Evolutionary conservation across 2,797 vertebrate genomes (phyloP), one percentile per base, ranked within the genome.

Genomic region (Crocodylus rhombifer): DNA sequence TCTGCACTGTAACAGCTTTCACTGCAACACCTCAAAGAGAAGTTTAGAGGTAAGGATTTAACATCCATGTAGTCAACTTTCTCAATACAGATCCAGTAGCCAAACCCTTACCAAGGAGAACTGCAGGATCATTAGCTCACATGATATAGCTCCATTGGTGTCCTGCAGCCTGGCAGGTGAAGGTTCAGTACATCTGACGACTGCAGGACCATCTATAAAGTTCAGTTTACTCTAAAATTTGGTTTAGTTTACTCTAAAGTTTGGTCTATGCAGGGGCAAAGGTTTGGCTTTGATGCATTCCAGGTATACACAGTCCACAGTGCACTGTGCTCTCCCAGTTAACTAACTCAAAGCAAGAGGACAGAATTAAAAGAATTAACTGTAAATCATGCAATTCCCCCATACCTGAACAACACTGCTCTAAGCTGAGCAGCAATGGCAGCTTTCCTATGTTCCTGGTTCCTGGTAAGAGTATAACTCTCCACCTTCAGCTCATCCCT

Each of bases 321-420:
- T 42, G 51, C 23, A 3, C 51, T 73, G 18, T 73, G 69, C 69
- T 51, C 36, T 14, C 42, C 8, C 42, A 42, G 42, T 42, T 9
- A 42, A 42, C 42, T 42, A 42, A 42, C 42, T 7, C 42, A 92
- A 92, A 36, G 1, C 18, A 79, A 42, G 71, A 88, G 14, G 73
- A 83, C 6, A 71, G 58, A 86, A 30, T 16, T 6, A n/a, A 63
- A 21, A 87, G 23, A 10, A 91, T n/a, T 4, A 63, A 78, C 2
- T 17, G 0, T 74, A 76, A 86, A 88, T 85, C 85, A 92, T 75
- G 74, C 14, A 73, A 91, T 60, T 26, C 81, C 57, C 36, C 69
- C 69, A 16, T 95, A 96, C 97, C 96, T 97, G 71, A 94, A 95
- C 36, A 86, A 89, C 0, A 23, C 42, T 33, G 80, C 3, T 80